phyloP scores from a whole-genome alignment of 2,888 invertebrate genomes.

The Ganaspis brasiliensis region DNA sequence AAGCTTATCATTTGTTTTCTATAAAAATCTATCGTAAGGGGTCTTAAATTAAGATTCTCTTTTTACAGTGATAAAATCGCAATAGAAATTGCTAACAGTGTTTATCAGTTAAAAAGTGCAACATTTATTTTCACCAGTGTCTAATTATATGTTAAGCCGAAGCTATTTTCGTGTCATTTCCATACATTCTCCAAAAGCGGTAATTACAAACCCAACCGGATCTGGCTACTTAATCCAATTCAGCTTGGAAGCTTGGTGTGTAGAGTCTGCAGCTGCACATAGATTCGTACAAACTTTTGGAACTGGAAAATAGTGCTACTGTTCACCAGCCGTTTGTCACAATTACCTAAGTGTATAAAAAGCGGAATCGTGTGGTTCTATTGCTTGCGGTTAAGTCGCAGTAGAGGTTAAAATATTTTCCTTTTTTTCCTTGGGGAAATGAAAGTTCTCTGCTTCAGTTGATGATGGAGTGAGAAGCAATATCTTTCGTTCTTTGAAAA shows the following conservation, averaged over 20 bases:
- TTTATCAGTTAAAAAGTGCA: neutral
- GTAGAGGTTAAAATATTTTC: constrained; percentile 4
- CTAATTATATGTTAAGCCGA: constrained; percentile 2
- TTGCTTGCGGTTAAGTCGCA: neutral
- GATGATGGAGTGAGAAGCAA: neutral
- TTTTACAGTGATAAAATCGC: no score
- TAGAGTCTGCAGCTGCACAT: neutral
- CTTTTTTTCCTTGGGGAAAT: constrained; percentile 14
- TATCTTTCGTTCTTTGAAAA: neutral
- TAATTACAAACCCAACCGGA: constrained; percentile 6
- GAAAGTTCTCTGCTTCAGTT: neutral
- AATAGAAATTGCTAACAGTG: no score
- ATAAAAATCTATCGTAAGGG: no score
- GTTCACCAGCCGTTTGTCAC: constrained; percentile 28
- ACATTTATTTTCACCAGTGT: constrained; percentile 23
- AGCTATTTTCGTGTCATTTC: constrained; percentile 17
- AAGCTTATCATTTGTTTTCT: no score
- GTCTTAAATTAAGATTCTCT: no score
- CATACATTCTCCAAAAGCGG: constrained; percentile 19
- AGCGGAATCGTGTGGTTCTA: constrained; percentile 11
- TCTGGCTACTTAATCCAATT: constrained; percentile 34
- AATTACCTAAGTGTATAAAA: constrained; percentile 9
- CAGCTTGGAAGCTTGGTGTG: constrained; percentile 17
- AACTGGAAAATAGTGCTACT: constrained; percentile 14
- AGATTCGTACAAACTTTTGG: constrained; percentile 25